Evolutionary conservation across 2,113 vertebrate genomes (phyloP).

Genomic region (Istiophorus platypterus): DNA sequence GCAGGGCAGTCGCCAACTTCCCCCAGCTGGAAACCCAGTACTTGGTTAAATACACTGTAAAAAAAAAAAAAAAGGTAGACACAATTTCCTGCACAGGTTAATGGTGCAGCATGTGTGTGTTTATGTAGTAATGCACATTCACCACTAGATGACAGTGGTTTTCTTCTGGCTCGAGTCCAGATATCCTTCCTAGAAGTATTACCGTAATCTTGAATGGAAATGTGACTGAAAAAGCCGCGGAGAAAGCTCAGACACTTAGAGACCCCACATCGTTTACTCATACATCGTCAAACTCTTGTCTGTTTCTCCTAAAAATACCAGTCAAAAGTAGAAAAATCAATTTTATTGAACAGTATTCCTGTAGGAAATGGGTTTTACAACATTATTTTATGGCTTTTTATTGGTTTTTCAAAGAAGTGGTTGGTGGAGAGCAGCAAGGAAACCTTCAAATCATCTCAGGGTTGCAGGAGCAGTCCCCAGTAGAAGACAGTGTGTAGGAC

Average conservation of each 20-base stretch:
- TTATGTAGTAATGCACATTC: not conserved
- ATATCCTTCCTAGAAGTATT: constrained; percentile 26
- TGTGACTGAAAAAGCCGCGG: not conserved
- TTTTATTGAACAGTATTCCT: not conserved
- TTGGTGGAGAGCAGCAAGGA: not conserved
- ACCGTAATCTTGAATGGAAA: constrained; percentile 49
- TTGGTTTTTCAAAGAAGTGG: not conserved
- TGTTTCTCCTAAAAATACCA: not conserved
- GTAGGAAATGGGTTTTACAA: too few species aligned
- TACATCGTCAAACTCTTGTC: not conserved
- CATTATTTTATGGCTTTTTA: not conserved
- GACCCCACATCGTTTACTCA: not conserved
- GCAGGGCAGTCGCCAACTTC: too few species aligned
- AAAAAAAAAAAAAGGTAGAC: too few species aligned
- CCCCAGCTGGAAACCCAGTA: too few species aligned
- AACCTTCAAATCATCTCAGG: not conserved
- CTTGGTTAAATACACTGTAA: too few species aligned
- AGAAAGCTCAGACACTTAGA: not conserved
- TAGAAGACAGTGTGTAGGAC: not conserved
- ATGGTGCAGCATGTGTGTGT: not conserved
- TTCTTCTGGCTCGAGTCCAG: constrained; percentile 7
- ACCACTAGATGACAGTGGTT: constrained; percentile 60
- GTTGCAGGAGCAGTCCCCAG: not conserved
- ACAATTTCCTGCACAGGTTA: not conserved
- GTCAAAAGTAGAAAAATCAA: not conserved